Percentiles rank a stretch among this genome's conserved stretches.
Conservation (phyloP, 2,888 invertebrate species). For the Boloria selene region DNA sequence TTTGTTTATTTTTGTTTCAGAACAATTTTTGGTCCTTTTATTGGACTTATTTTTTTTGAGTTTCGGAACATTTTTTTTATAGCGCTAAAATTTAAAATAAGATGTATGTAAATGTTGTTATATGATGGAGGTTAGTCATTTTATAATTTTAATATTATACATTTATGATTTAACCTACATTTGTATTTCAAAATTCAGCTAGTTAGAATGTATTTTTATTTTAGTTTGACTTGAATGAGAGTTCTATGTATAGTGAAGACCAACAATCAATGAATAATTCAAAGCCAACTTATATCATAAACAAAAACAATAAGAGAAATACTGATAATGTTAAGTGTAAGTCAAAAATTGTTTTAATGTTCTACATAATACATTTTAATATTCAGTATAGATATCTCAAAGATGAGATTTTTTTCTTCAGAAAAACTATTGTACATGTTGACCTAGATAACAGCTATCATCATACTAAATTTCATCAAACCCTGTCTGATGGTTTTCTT, state of each 20-base stretch:
- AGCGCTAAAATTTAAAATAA: slow-evolving; percentile 23
- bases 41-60: slow-evolving; percentile 51
- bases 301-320: slow-evolving; percentile 55
- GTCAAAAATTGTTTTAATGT: slow-evolving; percentile 26
- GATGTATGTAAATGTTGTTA: slow-evolving; percentile 23
- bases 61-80: slow-evolving; percentile 20
- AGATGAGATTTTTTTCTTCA: too few relatives aligned
- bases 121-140: slow-evolving; percentile 65
- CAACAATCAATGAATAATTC: slow-evolving; percentile 52
- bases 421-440: too few relatives aligned
- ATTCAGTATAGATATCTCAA: too few relatives aligned
- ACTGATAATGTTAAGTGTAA: slow-evolving; percentile 59
- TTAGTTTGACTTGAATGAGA: slow-evolving; percentile 58
- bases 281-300: slow-evolving; percentile 51
- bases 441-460: too few relatives aligned
- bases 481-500: too few relatives aligned
- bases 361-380: too few relatives aligned
- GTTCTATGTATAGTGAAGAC: slow-evolving; percentile 63
- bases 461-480: too few relatives aligned
- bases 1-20: slow-evolving; percentile 45
- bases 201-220: slow-evolving; percentile 3
- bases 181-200: neutral
- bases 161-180: neutral
- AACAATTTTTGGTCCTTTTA: slow-evolving; percentile 54
- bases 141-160: neutral